These are phyloP conservation scores for Loxodonta africana DNA, from an alignment of 2,113 vertebrate genomes.

Conservation along the genomic window DNA sequence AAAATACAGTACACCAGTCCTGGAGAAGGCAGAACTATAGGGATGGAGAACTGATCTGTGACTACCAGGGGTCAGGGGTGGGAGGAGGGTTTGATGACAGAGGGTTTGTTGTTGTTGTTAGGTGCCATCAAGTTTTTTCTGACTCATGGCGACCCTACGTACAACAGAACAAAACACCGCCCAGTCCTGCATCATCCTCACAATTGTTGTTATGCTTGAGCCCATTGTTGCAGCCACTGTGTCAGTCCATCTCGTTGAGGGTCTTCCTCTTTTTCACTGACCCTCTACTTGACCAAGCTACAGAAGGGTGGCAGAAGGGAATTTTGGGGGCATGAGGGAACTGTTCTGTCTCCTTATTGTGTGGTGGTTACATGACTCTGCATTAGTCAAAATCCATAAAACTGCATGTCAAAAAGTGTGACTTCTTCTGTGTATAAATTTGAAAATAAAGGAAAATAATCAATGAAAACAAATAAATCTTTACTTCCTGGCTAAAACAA, in stretches of 20 bases:
- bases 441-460: neutral
- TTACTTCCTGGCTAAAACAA: neutral
- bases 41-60: neutral
- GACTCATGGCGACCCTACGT: too few species aligned
- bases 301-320: neutral
- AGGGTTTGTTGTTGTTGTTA: too few species aligned
- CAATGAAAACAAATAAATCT: neutral
- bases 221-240: too few species aligned
- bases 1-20: too few species aligned
- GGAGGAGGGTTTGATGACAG: neutral
- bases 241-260: too few species aligned
- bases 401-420: neutral
- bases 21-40: neutral
- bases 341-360: neutral
- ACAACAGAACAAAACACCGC: too few species aligned
- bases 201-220: too few species aligned
- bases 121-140: too few species aligned
- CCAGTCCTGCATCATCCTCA: too few species aligned
- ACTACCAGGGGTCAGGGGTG: neutral
- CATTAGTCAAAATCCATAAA: neutral
- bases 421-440: neutral
- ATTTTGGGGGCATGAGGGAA: rapidly evolving
- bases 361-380: neutral
- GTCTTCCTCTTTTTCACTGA: too few species aligned
- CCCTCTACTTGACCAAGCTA: too few species aligned